Evolutionary conservation across 1,140 invertebrate genomes (phyloP), one percentile per base, ranked within the genome.

Genomic region (Harpegnathos saltator): DNA sequence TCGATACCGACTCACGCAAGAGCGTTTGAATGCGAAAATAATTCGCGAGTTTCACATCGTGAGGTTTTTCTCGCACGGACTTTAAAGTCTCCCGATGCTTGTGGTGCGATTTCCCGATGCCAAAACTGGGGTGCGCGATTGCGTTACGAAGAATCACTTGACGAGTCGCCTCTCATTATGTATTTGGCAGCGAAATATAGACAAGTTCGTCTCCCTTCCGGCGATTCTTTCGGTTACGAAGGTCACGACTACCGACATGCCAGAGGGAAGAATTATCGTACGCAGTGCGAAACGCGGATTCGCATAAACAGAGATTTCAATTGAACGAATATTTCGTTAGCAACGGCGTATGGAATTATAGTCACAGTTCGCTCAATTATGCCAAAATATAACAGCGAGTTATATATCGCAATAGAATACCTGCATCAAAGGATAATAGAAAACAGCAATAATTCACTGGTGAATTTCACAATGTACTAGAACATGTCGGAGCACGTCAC

Each of bases 321-420:
- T 77, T 54, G 38, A 33, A 38, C 29, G 14, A 77, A 77, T 38
- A 38, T 66, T 77, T 77, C 61, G 65, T 52, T 77, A 59, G 54
- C 15, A 9, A 33, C 56, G 17, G 3, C n/a, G 15, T 66, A 52
- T 17, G n/a, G 22, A 50, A 77, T 77, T n/a, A 38, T 17, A 33
- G 15, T 73, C 33, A n/a, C 52, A 65, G 14, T 66, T 77, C 1
- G 29, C 50, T 29, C 19, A 63, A 33, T 17, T 75, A 63, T 63
- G 22, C 17, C n/a, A 17, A 38, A 63, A n/a, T 50, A 11, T 22
- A 62, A 44, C 33, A 29, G 17, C 22, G 38, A 11, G n/a, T 62
- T 62, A 29, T n/a, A 17, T 7, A 63, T 15, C 29, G 63, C 38
- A 75, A 50, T 50, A 50, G 58, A 75, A 62, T 62, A 9, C 9